These are phyloP conservation scores for Gracilinanus agilis DNA, from an alignment of 2,113 vertebrate species.

Conservation along the genomic window DNA sequence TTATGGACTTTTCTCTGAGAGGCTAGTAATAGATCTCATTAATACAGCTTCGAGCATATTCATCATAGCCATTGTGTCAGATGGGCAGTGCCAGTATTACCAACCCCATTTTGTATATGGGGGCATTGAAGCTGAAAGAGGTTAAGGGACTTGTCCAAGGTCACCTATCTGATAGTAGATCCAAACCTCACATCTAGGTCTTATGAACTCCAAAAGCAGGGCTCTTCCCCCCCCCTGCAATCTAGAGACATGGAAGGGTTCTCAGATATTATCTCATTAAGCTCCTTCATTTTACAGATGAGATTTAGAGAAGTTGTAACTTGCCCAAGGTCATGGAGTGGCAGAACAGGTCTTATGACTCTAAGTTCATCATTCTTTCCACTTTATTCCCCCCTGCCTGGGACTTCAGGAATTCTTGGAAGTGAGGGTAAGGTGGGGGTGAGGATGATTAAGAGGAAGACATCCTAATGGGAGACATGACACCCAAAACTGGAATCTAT, in stretches of 20 bases:
- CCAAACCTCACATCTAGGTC: not conserved
- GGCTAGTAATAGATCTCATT: not conserved
- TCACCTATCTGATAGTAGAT: not conserved
- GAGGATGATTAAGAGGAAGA: not conserved
- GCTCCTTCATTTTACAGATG: not conserved
- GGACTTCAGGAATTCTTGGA: not conserved
- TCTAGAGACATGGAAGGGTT: not conserved
- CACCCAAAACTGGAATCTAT: not conserved
- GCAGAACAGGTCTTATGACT: not conserved
- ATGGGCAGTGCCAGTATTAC: not conserved
- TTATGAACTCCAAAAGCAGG: not conserved
- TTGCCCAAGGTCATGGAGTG: not conserved
- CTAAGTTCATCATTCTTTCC: not conserved
- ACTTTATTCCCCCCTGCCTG: not conserved
- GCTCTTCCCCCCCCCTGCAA: not conserved
- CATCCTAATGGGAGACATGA: not conserved
- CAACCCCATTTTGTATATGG: not conserved
- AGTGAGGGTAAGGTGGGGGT: not conserved
- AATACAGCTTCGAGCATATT: not conserved
- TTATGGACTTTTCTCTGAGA: not conserved
- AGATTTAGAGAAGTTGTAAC: not conserved
- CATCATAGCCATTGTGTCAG: not conserved
- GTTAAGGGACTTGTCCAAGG: not conserved
- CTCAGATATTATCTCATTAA: not conserved
- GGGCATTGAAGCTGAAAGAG: constrained; percentile 11